Conservation (phyloP, 2,113 vertebrate genomes). For the Clinocottus analis region DNA sequence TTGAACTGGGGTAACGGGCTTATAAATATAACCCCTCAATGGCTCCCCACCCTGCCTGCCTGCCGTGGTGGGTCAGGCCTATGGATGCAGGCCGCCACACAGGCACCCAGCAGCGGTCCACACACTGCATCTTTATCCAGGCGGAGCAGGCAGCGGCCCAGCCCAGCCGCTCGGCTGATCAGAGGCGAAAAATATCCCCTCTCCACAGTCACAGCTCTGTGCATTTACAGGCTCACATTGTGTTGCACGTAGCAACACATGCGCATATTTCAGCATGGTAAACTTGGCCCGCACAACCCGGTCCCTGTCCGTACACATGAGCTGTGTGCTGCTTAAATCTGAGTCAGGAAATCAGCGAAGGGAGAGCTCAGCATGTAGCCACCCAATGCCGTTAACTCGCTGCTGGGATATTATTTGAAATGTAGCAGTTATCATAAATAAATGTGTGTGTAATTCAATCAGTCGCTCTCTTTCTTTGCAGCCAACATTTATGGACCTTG, state of each 20-base stretch:
- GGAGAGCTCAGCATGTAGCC: conserved; percentile 43
- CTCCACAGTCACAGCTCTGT: conserved; percentile 79
- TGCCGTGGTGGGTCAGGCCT: conserved; percentile 23
- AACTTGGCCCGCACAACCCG: conserved; percentile 74
- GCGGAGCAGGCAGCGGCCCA: conserved; percentile 55
- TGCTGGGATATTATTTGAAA: conserved; percentile 28
- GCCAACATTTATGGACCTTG: neutral
- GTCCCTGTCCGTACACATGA: conserved; percentile 71
- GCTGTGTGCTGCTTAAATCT: conserved; percentile 54
- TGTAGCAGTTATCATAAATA: neutral
- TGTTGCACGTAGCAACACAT: conserved; percentile 75
- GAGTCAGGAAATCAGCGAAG: conserved; percentile 63
- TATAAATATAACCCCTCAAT: conserved; percentile 44
- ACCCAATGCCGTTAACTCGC: neutral
- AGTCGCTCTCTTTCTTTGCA: neutral
- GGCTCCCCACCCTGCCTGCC: neutral
- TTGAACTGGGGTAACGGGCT: conserved; percentile 48
- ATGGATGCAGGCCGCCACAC: conserved; percentile 44
- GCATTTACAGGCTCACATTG: conserved; percentile 79
- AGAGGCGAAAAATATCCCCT: conserved; percentile 70
- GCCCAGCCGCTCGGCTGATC: conserved; percentile 63
- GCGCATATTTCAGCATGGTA: conserved; percentile 78
- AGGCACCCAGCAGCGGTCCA: conserved; percentile 54
- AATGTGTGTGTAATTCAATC: neutral
- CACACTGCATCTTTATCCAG: conserved; percentile 77